A percentile compares a stretch with the other conserved stretches of the same genome.
Conservation (phyloP, 1,140 invertebrate genomes). For the Drosophila bocki region DNA sequence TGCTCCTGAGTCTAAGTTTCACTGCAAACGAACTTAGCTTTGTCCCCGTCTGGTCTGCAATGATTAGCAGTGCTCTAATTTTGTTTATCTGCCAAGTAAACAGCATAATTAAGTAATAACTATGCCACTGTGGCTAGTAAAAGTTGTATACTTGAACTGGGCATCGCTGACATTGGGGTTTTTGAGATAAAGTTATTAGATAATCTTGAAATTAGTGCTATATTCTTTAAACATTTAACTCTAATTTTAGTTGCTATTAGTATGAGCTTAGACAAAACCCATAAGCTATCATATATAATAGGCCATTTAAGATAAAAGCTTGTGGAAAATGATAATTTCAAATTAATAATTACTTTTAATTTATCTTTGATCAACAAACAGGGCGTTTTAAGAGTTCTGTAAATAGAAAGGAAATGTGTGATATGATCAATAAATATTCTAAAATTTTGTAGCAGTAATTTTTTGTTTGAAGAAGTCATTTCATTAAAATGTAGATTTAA, state of each 20-base stretch:
- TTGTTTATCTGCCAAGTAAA: slow-evolving; percentile 49
- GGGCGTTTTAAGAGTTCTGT: too few relatives aligned
- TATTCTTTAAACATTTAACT: not conserved
- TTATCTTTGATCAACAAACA: not conserved
- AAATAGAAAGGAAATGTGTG: not conserved
- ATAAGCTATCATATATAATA: too few relatives aligned
- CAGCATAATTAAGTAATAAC: slow-evolving; percentile 50
- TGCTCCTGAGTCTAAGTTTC: not conserved
- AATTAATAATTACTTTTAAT: not conserved
- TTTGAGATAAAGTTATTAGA: not conserved
- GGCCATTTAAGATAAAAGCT: not conserved
- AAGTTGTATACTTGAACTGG: slow-evolving; percentile 11
- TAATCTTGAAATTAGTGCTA: not conserved
- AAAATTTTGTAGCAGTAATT: too few relatives aligned
- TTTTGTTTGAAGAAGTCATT: too few relatives aligned
- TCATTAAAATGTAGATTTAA: too few relatives aligned
- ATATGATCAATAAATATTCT: too few relatives aligned
- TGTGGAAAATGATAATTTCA: not conserved
- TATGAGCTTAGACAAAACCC: not conserved
- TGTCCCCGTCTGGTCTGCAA: slow-evolving; percentile 12
- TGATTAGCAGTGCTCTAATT: slow-evolving; percentile 72
- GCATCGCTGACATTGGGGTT: slow-evolving; percentile 1
- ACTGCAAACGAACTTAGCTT: not conserved
- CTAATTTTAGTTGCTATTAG: not conserved
- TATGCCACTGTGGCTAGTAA: slow-evolving; percentile 24